phyloP scores from a whole-genome alignment of 2,797 vertebrate genomes.

The Microhierax caerulescens region DNA sequence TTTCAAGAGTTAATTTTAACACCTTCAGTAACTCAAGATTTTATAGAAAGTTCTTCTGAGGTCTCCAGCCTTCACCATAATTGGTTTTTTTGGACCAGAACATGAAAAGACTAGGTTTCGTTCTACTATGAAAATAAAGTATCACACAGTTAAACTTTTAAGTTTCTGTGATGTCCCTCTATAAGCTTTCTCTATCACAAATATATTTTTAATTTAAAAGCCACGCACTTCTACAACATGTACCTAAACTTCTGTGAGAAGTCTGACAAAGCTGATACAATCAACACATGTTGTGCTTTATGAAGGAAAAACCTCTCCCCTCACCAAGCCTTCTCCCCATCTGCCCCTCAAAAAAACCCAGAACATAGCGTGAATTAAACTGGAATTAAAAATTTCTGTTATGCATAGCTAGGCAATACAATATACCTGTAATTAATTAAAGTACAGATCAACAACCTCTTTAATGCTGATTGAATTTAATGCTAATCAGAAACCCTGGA shows the following conservation, averaged over 20 bases:
- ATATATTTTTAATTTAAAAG: neutral
- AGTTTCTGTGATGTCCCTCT: neutral
- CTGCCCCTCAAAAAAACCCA: neutral
- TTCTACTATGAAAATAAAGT: neutral
- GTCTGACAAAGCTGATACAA: neutral
- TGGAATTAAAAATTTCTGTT: neutral
- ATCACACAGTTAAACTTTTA: neutral
- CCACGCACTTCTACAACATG: neutral
- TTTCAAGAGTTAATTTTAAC: neutral
- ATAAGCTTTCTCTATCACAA: neutral
- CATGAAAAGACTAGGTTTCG: neutral
- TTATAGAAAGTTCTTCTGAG: neutral
- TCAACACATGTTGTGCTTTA: neutral
- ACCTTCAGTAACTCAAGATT: neutral
- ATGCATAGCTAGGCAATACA: neutral
- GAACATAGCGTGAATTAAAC: neutral
- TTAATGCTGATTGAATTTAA: neutral
- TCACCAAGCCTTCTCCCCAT: neutral
- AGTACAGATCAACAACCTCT: neutral
- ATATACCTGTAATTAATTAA: neutral
- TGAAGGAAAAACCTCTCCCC: neutral
- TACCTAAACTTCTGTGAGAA: neutral
- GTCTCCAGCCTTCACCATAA: neutral
- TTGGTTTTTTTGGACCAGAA: neutral
- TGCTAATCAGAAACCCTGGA: neutral